Conservation (phyloP, 2,113 vertebrate species). For the Petrocephalus zakoni region DNA sequence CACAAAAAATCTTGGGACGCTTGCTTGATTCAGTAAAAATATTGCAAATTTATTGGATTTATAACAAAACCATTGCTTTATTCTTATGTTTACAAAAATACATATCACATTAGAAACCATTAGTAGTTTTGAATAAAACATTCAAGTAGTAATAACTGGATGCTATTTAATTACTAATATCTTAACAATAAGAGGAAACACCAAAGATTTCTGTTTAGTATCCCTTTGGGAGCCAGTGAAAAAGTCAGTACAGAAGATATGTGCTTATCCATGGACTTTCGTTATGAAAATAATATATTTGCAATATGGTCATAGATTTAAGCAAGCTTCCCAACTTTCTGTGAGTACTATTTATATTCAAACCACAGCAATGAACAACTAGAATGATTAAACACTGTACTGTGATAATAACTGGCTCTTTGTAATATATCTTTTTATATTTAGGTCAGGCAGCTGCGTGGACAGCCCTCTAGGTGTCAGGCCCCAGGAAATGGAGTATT, state of each 20-base stretch:
- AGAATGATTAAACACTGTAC: background rate
- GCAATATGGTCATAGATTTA: background rate
- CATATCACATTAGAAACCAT: background rate
- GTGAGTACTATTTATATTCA: background rate
- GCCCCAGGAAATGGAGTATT: slow-evolving; percentile 57
- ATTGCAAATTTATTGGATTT: background rate
- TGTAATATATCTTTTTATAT: background rate
- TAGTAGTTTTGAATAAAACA: background rate
- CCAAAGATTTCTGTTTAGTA: background rate
- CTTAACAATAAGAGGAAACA: background rate
- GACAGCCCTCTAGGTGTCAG: slow-evolving; percentile 63
- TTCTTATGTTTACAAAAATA: background rate
- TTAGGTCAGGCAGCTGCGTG: slow-evolving; percentile 78
- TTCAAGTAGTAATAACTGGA: background rate
- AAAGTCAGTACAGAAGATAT: background rate
- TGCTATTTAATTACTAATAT: background rate
- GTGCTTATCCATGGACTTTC: background rate
- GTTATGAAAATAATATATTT: background rate
- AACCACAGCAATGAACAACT: background rate
- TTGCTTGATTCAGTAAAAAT: too few species aligned
- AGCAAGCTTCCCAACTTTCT: background rate
- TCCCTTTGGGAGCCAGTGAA: background rate
- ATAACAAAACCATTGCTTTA: background rate
- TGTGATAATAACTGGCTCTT: background rate
- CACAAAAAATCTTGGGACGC: too few species aligned